Evolutionary conservation across 2,888 invertebrate species (phyloP), one percentile per base, ranked within the genome.

Genomic region (Blomia tropicalis): DNA sequence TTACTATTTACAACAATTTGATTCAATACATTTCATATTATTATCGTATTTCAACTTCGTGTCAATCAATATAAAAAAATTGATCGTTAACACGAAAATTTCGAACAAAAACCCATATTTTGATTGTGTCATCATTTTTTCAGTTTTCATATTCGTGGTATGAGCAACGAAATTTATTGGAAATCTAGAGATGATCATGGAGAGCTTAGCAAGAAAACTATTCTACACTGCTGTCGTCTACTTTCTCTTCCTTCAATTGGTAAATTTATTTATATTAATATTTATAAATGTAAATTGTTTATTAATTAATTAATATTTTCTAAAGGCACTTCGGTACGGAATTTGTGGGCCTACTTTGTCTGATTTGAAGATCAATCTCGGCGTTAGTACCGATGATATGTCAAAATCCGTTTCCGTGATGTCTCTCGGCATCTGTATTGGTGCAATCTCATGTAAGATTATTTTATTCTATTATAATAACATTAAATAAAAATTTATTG

Each of bases 191-290:
- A 60, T 54, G 60, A 60, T 27, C 60, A 60, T 60, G 60, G 60
- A 54, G 51, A 30, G 53, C 27, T 60, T 60, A 23, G 17, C 17
- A 1, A n/a, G 31, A 17, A 60, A 58, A 41, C 53, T 60, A 51
- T 19, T 30, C 53, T 51, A 44, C 23, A 60, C 60, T 51, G 60
- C 53, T 27, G 31, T 60, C 31, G 41, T 60, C 47, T 60, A 54
- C 51, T 60, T 60, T 54, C 60, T 60, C n/a, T 60, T 60, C 53
- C 54, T 60, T 14, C 60, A 60, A 41, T 41, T 60, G 60, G 60
- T 60, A 4, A 14, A 47, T n/a, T 17, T 7, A 36, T 36, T 36
- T 36, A n/a, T n/a, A n/a, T n/a, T n/a, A n/a, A 41, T n/a, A 41
- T 14, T 41, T 41, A 41, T 41, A 14, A 41, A 17, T 41, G 14